Evolutionary conservation across 2,113 vertebrate species (phyloP).

Genomic region (Cyphomyrus plagiostoma): DNA sequence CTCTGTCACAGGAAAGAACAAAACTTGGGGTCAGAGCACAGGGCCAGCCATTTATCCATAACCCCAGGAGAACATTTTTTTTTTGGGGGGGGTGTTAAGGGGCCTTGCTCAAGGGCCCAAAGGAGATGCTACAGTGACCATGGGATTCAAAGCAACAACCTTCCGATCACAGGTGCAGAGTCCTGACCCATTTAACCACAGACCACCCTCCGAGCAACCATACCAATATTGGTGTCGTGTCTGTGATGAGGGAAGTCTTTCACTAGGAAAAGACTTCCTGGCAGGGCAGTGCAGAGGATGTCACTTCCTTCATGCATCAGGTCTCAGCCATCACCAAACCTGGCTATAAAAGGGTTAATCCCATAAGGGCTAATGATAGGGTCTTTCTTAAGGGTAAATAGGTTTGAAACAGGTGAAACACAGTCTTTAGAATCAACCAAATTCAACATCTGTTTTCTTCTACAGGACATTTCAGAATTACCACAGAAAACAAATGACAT

Average conservation of each 20-base stretch:
- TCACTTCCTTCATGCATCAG: constrained; percentile 15
- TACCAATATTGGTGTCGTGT: background rate
- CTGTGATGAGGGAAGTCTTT: constrained; percentile 18
- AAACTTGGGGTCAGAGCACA: background rate
- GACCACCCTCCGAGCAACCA: background rate
- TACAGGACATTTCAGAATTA: background rate
- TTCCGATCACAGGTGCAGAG: background rate
- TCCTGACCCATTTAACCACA: background rate
- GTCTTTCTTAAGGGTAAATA: background rate
- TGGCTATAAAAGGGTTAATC: background rate
- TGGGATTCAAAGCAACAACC: background rate
- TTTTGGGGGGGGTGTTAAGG: background rate
- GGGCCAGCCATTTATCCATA: background rate
- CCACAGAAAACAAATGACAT: background rate
- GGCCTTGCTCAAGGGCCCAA: background rate
- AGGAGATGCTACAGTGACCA: background rate
- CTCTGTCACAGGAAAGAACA: background rate
- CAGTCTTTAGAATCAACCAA: background rate
- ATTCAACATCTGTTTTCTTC: background rate
- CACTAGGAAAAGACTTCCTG: background rate
- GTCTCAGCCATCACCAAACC: background rate
- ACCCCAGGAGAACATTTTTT: background rate
- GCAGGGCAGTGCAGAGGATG: constrained; percentile 1
- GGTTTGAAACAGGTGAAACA: background rate
- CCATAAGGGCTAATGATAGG: background rate